Base-by-base conservation (phyloP, 1,140 invertebrate genomes). In the Drosophila arizonae region DNA sequence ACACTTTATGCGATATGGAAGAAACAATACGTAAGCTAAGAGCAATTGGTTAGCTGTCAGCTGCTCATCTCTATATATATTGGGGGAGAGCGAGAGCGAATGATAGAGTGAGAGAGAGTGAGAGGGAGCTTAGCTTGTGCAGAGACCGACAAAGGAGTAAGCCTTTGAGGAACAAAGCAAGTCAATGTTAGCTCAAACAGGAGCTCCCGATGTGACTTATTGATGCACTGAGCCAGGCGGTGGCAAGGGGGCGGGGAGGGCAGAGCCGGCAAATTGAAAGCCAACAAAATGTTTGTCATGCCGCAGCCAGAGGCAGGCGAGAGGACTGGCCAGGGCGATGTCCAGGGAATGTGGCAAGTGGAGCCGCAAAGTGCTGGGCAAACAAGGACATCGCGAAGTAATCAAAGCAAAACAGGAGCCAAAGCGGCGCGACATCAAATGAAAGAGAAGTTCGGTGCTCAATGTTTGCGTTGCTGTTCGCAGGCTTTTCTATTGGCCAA, bases 341-440 rank as follows among this genome's bases (percentile, higher is more conserved):
- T 26, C 3, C 56, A 28, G 24, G 13, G 6, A 15, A 6, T 11
- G 48, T 28, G 24, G 48, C 61, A 13, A 39, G 17, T 41, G 30
- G 8, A 43, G 21, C 13, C 26, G 30, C 58, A 9, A 33, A 81
- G 79, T 81, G 79, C 57, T 70, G 30, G 46, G 48, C 79, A 81
- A 77, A 81, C 74, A 81, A 58, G 62, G 65, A 63, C 73, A 65
- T 56, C 45, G 60, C 43, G 58, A 21, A 65, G 78, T 66, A 77
- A 77, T 81, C 73, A 81, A 74, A 63, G 78, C 64, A 61, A 64
- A 50, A 36, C 54, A 52, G 24, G 1, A 11, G 46, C 41, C 15
- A 48, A 51, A 43, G 52, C 8, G 43, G 30, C 28, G 10, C 28
- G 52, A 43, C 8, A 33, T 24, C 33, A 52, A 72, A 13, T 46